Percentiles rank a stretch among this genome's conserved stretches.
Conservation (phyloP, 2,888 invertebrate species). For the Micropterix aruncella region DNA sequence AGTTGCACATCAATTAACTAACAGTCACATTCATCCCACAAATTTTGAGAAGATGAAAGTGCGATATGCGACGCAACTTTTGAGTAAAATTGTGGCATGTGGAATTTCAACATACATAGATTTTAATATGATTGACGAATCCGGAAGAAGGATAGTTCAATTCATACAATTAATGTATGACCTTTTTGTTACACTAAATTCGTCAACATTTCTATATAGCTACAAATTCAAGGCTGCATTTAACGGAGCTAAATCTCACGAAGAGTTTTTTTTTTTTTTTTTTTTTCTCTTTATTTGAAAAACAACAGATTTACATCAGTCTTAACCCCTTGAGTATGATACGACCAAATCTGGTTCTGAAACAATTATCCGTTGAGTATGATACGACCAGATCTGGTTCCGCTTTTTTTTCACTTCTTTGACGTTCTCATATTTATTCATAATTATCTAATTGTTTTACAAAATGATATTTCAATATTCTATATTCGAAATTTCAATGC, state of each 20-base stretch:
- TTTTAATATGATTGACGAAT: constrained; percentile 8
- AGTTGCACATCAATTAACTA: constrained; percentile 15
- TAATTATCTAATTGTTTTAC: too few relatives aligned
- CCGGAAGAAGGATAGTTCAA: constrained; percentile 11
- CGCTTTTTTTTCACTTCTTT: too few relatives aligned
- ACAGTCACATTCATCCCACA: constrained; percentile 14
- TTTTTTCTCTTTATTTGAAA: too few relatives aligned
- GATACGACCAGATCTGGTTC: too few relatives aligned
- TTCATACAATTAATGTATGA: constrained; percentile 13
- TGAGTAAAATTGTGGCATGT: constrained; percentile 16
- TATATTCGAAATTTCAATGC: too few relatives aligned
- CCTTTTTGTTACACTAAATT: constrained; percentile 14
- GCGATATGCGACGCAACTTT: constrained; percentile 14
- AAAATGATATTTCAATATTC: too few relatives aligned
- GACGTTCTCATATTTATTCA: too few relatives aligned
- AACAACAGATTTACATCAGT: too few relatives aligned
- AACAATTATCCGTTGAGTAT: too few relatives aligned
- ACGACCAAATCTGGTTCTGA: too few relatives aligned
- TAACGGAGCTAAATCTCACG: constrained; percentile 13
- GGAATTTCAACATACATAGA: constrained; percentile 12
- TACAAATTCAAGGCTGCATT: constrained; percentile 12
- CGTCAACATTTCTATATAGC: constrained; percentile 8
- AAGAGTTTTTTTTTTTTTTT: constrained; percentile 11
- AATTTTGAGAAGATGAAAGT: constrained; percentile 15
- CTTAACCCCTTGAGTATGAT: too few relatives aligned